Evolutionary conservation across 2,888 invertebrate species (phyloP).

Genomic region (Dryococelus australis): DNA sequence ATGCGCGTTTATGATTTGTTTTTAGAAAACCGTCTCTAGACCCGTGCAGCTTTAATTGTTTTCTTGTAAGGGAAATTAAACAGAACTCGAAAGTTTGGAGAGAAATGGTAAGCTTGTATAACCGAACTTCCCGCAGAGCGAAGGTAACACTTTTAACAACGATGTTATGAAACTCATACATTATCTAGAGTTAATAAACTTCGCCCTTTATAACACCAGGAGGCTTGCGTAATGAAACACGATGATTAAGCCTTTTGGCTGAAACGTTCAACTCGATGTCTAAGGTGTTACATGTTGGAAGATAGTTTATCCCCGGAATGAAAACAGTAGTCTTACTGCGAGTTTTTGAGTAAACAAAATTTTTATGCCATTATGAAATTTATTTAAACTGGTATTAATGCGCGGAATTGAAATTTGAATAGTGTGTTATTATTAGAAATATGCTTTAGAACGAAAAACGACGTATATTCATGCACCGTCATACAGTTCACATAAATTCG

Average conservation of each 20-base stretch:
- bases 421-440: too few species aligned
- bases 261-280: background rate
- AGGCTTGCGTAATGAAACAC: background rate
- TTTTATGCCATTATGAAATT: too few species aligned
- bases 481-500: too few species aligned
- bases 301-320: background rate
- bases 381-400: too few species aligned
- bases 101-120: conserved; percentile 13
- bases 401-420: too few species aligned
- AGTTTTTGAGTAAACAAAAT: too few species aligned
- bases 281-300: background rate
- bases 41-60: background rate
- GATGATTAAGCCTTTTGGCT: background rate
- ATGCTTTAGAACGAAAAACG: too few species aligned
- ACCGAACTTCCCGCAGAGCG: conserved; percentile 7
- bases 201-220: background rate
- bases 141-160: background rate
- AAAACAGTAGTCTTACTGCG: background rate
- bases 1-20: too few species aligned
- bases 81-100: background rate
- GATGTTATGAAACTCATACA: conserved; percentile 28
- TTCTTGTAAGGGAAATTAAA: background rate
- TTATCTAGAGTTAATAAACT: conserved; percentile 25
- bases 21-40: background rate
- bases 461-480: too few species aligned